These are phyloP conservation scores for Megalops cyprinoides DNA, from an alignment of 2,797 vertebrate species.

Conservation along the genomic window DNA sequence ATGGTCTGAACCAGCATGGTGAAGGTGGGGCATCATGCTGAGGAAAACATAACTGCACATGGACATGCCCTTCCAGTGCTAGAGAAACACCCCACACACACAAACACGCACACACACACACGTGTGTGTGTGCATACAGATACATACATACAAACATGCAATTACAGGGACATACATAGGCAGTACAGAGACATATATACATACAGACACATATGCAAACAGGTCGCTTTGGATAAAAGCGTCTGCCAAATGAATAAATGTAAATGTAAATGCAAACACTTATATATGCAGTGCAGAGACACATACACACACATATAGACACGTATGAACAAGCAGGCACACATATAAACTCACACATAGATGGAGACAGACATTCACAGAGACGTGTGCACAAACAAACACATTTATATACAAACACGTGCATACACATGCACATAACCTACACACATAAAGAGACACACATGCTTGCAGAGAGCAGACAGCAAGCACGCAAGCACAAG, in stretches of 20 bases:
- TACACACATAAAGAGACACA: not conserved
- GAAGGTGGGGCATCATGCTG: not conserved
- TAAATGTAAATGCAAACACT: slow-evolving; percentile 36
- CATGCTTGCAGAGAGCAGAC: not conserved
- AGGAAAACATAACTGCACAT: not conserved
- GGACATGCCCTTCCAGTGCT: not conserved
- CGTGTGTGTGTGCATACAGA: too few species aligned
- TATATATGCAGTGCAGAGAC: not conserved
- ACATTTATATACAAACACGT: slow-evolving; percentile 1
- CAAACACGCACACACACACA: slow-evolving; percentile 60
- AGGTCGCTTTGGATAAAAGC: not conserved
- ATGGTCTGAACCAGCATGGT: slow-evolving; percentile 55
- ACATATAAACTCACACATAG: not conserved
- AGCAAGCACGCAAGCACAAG: not conserved
- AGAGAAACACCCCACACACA: slow-evolving; percentile 54
- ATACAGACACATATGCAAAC: slow-evolving; percentile 22
- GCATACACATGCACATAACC: slow-evolving; percentile 22
- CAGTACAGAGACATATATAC: slow-evolving; percentile 11
- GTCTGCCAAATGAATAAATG: slow-evolving; percentile 10
- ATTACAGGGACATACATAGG: not conserved
- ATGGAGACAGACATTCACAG: not conserved
- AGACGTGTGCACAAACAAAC: slow-evolving; percentile 7
- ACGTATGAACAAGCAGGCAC: not conserved
- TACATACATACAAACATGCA: not conserved
- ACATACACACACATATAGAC: not conserved